A percentile compares a stretch with the other conserved stretches of the same genome.
phyloP scores from a whole-genome alignment of 2,888 invertebrate genomes.

The Hyposoter didymator region DNA sequence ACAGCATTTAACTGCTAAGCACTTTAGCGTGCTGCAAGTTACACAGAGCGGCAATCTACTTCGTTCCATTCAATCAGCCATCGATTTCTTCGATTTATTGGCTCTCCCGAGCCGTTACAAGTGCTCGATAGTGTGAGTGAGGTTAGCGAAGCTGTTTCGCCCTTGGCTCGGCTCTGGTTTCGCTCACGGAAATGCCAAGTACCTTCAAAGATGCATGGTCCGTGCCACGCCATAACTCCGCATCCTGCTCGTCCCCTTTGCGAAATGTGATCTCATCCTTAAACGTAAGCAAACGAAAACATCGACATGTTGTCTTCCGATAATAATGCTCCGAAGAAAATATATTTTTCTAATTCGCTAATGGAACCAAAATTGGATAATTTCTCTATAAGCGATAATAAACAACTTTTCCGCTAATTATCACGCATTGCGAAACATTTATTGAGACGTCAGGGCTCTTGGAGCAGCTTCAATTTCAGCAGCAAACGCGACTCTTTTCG shows the following conservation, averaged over 20 bases:
- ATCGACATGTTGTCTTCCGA: background rate
- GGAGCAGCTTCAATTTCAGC: background rate
- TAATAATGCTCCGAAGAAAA: background rate
- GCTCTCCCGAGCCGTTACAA: slow-evolving; percentile 64
- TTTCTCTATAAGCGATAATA: background rate
- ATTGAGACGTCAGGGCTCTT: background rate
- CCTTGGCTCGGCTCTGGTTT: slow-evolving; percentile 13
- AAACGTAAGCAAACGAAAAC: background rate
- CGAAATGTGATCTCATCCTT: slow-evolving; percentile 71
- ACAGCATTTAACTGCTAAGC: slow-evolving; percentile 75
- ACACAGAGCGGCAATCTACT: slow-evolving; percentile 77
- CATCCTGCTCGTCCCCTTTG: slow-evolving; percentile 72
- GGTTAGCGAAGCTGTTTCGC: slow-evolving; percentile 20
- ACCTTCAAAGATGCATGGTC: slow-evolving; percentile 74
- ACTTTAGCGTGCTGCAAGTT: slow-evolving; percentile 70
- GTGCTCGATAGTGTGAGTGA: slow-evolving; percentile 1
- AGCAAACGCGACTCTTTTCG: slow-evolving; percentile 5
- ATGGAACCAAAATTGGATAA: background rate
- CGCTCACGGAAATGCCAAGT: slow-evolving; percentile 5
- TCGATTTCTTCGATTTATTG: slow-evolving; percentile 81
- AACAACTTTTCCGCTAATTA: background rate
- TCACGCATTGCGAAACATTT: background rate
- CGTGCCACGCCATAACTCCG: slow-evolving; percentile 73
- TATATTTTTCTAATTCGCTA: background rate
- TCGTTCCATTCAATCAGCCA: slow-evolving; percentile 80